phyloP scores from a whole-genome alignment of 2,888 invertebrate genomes.

The Lasioglossum oenotherae region DNA sequence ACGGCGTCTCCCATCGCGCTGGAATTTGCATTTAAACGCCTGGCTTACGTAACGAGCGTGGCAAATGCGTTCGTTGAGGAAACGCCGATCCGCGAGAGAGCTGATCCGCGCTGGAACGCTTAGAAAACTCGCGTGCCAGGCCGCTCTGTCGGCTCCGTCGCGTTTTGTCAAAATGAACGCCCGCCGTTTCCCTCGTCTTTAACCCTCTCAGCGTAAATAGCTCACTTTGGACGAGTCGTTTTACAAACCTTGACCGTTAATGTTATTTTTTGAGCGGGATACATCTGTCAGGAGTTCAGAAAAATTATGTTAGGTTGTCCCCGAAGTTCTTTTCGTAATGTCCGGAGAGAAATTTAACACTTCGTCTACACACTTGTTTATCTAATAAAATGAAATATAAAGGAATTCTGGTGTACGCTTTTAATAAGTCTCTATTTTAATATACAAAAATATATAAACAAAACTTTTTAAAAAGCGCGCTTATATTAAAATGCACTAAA shows the following conservation, averaged over 20 bases:
- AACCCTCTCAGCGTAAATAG: not conserved
- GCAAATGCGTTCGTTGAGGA: conserved; percentile 76
- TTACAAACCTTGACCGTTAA: not conserved
- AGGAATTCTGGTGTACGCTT: no score
- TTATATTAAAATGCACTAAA: no score
- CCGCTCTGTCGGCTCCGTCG: not conserved
- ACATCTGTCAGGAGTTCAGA: not conserved
- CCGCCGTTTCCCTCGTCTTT: not conserved
- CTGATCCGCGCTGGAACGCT: conserved; percentile 26
- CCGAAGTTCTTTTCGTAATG: not conserved
- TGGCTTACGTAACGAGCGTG: conserved; percentile 71
- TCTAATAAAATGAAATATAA: no score
- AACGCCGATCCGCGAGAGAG: conserved; percentile 67
- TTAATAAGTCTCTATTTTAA: no score
- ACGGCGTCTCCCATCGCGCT: conserved; percentile 68
- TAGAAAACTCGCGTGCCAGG: conserved; percentile 12
- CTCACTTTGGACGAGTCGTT: not conserved
- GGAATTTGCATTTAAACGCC: conserved; percentile 76
- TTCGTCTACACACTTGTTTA: no score
- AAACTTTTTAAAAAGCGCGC: no score
- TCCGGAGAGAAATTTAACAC: not conserved
- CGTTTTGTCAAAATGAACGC: not conserved
- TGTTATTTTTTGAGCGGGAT: not conserved
- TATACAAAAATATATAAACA: no score
- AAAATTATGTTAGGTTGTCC: not conserved